Percentiles rank a stretch among this genome's conserved stretches.
Evolutionary conservation across 1,140 invertebrate genomes (phyloP).

Genomic region (Scaptomyza graminum): DNA sequence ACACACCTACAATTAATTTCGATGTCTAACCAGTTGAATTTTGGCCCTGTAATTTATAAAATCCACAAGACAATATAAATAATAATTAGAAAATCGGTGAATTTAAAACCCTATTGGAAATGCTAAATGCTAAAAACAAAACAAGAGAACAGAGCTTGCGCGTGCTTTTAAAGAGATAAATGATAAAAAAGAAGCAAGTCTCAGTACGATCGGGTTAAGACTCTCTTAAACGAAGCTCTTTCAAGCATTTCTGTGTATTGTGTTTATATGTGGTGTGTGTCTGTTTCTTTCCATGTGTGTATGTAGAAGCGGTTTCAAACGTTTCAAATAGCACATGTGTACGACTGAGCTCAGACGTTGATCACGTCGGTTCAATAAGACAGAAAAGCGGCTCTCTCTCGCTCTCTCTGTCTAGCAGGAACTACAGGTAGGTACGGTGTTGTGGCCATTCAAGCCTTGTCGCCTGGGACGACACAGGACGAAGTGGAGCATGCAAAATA

Average conservation of each 20-base stretch:
- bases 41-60: neutral
- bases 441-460: neutral
- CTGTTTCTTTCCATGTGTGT: neutral
- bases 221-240: neutral
- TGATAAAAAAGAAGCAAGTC: neutral
- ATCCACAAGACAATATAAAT: neutral
- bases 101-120: too few relatives aligned
- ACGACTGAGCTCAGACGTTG: neutral
- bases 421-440: neutral
- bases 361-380: neutral
- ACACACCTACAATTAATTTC: neutral
- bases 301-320: neutral
- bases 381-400: neutral
- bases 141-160: neutral
- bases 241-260: neutral
- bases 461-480: slow-evolving; percentile 1
- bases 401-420: too few relatives aligned
- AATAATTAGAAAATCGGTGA: neutral
- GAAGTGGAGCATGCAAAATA: slow-evolving; percentile 1
- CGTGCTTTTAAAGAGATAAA: neutral
- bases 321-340: neutral
- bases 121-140: neutral
- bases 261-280: neutral
- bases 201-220: neutral
- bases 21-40: neutral